Evolutionary conservation across 2,797 vertebrate genomes (phyloP).

Genomic region (Pogonophryne albipinna): DNA sequence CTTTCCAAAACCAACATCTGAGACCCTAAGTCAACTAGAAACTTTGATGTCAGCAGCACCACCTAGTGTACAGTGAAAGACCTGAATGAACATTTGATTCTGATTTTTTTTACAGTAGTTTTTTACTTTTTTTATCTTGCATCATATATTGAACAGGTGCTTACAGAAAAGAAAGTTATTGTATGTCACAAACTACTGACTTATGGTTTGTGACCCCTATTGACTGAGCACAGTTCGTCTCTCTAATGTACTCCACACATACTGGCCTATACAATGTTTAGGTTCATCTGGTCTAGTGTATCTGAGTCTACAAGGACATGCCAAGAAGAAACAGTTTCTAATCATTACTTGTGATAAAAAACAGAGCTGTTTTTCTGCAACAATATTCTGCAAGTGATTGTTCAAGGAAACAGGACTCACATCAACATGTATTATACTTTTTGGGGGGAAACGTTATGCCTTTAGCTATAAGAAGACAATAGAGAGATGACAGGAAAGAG

Average conservation of each 20-base stretch:
- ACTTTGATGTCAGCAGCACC: conserved; percentile 19
- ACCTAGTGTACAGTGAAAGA: conserved; percentile 15
- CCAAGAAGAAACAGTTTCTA: not conserved
- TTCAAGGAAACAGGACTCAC: not conserved
- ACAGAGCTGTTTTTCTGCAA: too few relatives aligned
- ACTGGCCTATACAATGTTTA: not conserved
- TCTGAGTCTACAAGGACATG: not conserved
- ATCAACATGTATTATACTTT: not conserved
- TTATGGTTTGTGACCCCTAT: not conserved
- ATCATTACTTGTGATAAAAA: not conserved
- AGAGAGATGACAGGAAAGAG: not conserved
- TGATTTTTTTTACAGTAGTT: too few relatives aligned
- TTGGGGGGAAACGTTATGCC: not conserved
- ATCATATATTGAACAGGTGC: not conserved
- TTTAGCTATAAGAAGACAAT: not conserved
- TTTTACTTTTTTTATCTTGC: too few relatives aligned
- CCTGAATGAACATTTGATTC: too few relatives aligned
- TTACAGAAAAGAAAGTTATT: not conserved
- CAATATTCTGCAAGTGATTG: not conserved
- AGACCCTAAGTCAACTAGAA: not conserved
- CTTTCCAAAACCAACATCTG: not conserved
- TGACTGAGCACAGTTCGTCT: not conserved
- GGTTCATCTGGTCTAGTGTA: not conserved
- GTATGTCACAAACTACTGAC: not conserved
- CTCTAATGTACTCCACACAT: not conserved